Evolutionary conservation across 2,888 invertebrate species (phyloP), one percentile per base, ranked within the genome.

Genomic region (Poecilobothrus nobilitatus): DNA sequence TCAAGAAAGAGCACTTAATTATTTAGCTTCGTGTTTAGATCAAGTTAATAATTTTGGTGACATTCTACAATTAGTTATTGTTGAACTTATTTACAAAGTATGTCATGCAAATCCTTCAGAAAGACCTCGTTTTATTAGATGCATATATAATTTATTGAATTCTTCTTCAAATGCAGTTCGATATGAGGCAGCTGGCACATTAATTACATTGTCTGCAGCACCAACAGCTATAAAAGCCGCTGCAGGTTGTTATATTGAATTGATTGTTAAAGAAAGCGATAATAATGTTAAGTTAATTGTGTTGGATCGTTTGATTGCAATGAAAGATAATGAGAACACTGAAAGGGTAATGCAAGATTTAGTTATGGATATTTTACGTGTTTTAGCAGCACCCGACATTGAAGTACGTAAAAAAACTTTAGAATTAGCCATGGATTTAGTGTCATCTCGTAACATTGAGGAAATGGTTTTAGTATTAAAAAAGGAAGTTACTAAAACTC

Each of bases 251-350:
- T 99, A 99, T 83, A 98, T 99, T 77, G 99, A 99, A 79, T 84
- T 99, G 74, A 95, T 99, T 71, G 92, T 98, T n/a, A 99, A 98
- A 82, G 99, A 99, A 81, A 97, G 97, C 82, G 99, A 99, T 82
- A 99, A 99, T 84, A 99, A 99, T 84, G 98, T 99, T 20, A 99
- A 99, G 84, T 85, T 99, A 70, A 99, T 99, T 75, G 98, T 99
- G 10, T 84, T 99, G 76, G 97, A 97, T 77, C 88, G 97, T 22
- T 84, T 99, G 72, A 90, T 94, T 73, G 92, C 92, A 2, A 86
- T 99, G 80, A 90, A 91, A 72, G 94, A 91, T 71, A 87, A 89
- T 75, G 90, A 92, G 22, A 86, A 87, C 67, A 92, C 92, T 80
- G 95, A 95, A 77, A 89, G 93, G 73, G 93, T 95, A 21, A 86